Conservation (phyloP, 1,140 invertebrate species). For the Ditylenchus dipsaci region DNA sequence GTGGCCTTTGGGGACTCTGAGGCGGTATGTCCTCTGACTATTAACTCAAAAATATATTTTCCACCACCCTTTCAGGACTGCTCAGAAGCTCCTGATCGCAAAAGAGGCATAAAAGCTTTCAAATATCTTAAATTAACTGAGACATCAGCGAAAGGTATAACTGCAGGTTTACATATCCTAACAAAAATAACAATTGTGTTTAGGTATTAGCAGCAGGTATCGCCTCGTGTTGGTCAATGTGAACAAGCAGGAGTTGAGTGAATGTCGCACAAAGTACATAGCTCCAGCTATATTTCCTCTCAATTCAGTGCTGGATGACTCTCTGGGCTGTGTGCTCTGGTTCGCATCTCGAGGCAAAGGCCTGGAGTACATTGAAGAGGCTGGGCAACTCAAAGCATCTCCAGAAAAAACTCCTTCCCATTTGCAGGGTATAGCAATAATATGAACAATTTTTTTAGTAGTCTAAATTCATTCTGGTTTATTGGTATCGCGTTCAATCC, state of each 20-base stretch:
- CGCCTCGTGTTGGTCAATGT: constrained; percentile 28
- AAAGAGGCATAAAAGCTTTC: constrained; percentile 12
- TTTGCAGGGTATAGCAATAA: too few species aligned
- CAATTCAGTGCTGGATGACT: constrained; percentile 86
- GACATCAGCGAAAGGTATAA: background rate
- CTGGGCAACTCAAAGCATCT: too few species aligned
- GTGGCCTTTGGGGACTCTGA: constrained; percentile 28
- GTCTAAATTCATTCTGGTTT: too few species aligned
- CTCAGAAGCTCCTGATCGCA: constrained; percentile 16
- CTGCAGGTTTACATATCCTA: too few species aligned
- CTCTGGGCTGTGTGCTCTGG: constrained; percentile 84
- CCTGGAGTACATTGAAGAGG: constrained; percentile 19
- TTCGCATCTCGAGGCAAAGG: constrained; percentile 79
- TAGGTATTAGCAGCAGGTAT: constrained; percentile 12
- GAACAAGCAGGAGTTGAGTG: constrained; percentile 24
- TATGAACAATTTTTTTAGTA: too few species aligned
- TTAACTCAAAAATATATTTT: background rate
- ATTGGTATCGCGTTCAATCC: too few species aligned
- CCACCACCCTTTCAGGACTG: constrained; percentile 9
- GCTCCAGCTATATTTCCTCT: constrained; percentile 48
- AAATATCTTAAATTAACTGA: constrained; percentile 11
- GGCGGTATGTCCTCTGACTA: background rate
- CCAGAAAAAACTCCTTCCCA: too few species aligned
- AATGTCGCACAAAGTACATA: constrained; percentile 34
- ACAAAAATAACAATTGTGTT: background rate